Percentiles rank a stretch among this genome's conserved stretches.
Evolutionary conservation across 2,113 vertebrate species (phyloP).

Genomic region (Atherinomorus stipes): DNA sequence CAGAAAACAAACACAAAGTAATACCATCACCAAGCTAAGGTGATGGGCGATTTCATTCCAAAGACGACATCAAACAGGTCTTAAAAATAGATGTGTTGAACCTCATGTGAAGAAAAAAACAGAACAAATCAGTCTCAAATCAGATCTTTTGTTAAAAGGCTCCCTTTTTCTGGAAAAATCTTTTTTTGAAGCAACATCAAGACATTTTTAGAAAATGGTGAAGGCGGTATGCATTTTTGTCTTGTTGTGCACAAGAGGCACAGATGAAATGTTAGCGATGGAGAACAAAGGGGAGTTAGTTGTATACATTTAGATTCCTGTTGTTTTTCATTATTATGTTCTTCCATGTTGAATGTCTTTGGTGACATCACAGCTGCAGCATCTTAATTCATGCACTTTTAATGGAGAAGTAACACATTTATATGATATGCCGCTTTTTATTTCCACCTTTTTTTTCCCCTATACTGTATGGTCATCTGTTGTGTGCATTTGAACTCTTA

Average conservation of each 20-base stretch:
- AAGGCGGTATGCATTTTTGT: neutral
- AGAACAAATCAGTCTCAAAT: no score
- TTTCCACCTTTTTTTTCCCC: no score
- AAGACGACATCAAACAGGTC: no score
- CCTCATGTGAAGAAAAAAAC: neutral
- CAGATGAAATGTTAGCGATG: no score
- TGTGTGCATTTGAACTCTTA: neutral
- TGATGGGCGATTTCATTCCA: no score
- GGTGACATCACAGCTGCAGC: neutral
- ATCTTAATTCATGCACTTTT: neutral
- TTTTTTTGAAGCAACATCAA: neutral
- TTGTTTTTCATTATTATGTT: neutral
- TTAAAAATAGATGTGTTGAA: no score
- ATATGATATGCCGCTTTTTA: neutral
- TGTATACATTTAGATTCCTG: no score
- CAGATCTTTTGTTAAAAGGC: no score
- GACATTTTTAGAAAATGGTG: neutral
- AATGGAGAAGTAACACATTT: neutral
- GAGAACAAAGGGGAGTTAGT: no score
- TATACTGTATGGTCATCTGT: neutral
- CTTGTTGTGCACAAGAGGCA: no score
- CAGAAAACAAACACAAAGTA: neutral
- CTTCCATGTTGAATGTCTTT: neutral
- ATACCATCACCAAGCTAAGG: no score
- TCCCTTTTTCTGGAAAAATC: neutral